Evolutionary conservation across 2,113 vertebrate genomes (phyloP).

Genomic region (Corydoras sp.): DNA sequence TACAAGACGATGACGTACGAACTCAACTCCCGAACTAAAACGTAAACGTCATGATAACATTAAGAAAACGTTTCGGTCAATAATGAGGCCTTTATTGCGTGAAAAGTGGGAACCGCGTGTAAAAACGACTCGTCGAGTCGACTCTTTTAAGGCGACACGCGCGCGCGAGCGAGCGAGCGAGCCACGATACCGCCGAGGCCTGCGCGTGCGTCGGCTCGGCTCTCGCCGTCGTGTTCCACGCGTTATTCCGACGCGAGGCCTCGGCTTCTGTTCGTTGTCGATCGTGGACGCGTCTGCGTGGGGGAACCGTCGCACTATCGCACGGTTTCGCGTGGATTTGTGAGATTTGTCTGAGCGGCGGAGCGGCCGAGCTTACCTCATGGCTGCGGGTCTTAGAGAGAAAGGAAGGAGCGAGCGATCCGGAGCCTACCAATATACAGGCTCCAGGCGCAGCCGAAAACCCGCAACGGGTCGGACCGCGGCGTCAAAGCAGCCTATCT

Average conservation of each 20-base stretch:
- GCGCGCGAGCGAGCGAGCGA: background rate
- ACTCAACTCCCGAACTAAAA: too few relatives aligned
- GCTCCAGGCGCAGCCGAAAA: constrained; percentile 1
- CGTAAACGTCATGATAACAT: too few relatives aligned
- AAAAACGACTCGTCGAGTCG: too few relatives aligned
- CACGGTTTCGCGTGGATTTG: constrained; percentile 23
- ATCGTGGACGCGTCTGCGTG: accelerated
- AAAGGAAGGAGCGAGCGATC: constrained; percentile 56
- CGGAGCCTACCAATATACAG: constrained; percentile 58
- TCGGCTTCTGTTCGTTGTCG: background rate
- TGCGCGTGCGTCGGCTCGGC: background rate
- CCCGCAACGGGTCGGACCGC: too few relatives aligned
- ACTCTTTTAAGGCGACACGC: background rate
- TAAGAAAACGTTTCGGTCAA: too few relatives aligned
- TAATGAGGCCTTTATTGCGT: too few relatives aligned
- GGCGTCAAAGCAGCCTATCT: too few relatives aligned
- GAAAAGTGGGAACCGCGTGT: too few relatives aligned
- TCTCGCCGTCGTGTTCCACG: background rate
- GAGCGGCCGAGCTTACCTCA: constrained; percentile 57
- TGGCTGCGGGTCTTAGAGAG: constrained; percentile 66
- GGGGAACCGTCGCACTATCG: background rate
- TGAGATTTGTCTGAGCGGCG: constrained; percentile 23
- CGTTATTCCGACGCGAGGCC: background rate
- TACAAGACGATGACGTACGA: too few relatives aligned
- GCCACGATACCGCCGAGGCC: constrained; percentile 24